Percentiles rank a stretch among this genome's conserved stretches.
phyloP scores from a whole-genome alignment of 1,140 invertebrate genomes.

The Pachyrhynchus sulphureomaculatus region DNA sequence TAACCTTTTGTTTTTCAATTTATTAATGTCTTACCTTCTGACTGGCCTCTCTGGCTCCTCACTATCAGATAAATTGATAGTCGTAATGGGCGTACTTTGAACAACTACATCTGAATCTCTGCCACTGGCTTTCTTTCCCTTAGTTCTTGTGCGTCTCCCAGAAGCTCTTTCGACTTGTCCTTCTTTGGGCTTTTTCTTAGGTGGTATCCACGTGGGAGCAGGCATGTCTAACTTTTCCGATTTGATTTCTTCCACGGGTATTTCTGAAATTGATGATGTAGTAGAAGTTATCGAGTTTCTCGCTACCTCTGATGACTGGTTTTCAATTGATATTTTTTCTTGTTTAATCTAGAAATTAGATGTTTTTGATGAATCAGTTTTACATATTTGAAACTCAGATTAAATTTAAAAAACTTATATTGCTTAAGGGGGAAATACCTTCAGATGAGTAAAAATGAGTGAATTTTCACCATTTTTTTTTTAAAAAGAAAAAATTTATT shows the following conservation, averaged over 20 bases:
- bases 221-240: neutral
- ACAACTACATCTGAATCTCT: constrained; percentile 3
- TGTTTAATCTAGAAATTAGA: neutral
- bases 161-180: neutral
- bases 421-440: too few species aligned
- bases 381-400: neutral
- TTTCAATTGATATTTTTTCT: neutral
- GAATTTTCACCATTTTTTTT: too few species aligned
- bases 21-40: too few species aligned
- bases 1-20: too few species aligned
- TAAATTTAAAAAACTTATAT: neutral
- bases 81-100: neutral
- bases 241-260: neutral
- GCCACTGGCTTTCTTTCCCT: neutral
- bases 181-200: neutral
- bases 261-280: neutral
- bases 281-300: neutral
- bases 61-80: neutral
- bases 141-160: neutral
- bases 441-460: too few species aligned
- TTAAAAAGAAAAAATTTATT: too few species aligned
- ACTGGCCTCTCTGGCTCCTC: constrained; percentile 2
- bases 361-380: too few species aligned
- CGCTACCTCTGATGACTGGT: neutral
- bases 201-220: neutral